A percentile compares a stretch with the other conserved stretches of the same genome.
These are phyloP conservation scores for Anastatus disparis DNA, from an alignment of 1,140 invertebrate genomes.

Conservation along the genomic window DNA sequence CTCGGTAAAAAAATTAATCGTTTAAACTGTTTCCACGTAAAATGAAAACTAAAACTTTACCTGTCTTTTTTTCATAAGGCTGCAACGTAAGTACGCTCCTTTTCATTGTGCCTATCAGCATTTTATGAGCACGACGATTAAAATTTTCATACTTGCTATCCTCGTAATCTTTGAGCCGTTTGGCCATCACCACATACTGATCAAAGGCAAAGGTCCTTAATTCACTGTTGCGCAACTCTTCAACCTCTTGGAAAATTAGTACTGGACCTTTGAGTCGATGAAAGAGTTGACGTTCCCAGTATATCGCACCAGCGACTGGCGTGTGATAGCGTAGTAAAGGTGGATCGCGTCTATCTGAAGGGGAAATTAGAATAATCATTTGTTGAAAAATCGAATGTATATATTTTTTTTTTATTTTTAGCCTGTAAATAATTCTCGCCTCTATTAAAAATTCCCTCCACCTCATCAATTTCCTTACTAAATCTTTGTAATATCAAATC, in stretches of 20 bases:
- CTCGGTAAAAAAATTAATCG: no score
- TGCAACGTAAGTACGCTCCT: slow-evolving; percentile 74
- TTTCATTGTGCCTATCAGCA: slow-evolving; percentile 73
- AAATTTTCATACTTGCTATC: slow-evolving; percentile 75
- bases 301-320: slow-evolving; percentile 81
- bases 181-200: slow-evolving; percentile 79
- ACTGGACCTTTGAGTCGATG: slow-evolving; percentile 81
- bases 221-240: slow-evolving; percentile 80
- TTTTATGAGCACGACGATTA: slow-evolving; percentile 68
- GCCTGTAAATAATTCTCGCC: no score
- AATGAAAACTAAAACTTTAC: no score
- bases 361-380: neutral
- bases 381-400: no score
- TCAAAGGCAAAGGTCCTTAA: slow-evolving; percentile 78
- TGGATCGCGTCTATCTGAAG: slow-evolving; percentile 76
- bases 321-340: slow-evolving; percentile 82
- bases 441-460: slow-evolving; percentile 76
- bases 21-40: no score
- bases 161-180: slow-evolving; percentile 82
- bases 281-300: slow-evolving; percentile 83
- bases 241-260: slow-evolving; percentile 78
- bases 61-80: slow-evolving; percentile 42
- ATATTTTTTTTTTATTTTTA: no score
- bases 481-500: slow-evolving; percentile 87
- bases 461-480: slow-evolving; percentile 78